Base-by-base conservation (phyloP, 1,140 invertebrate species). In the Ceratina calcarata region DNA sequence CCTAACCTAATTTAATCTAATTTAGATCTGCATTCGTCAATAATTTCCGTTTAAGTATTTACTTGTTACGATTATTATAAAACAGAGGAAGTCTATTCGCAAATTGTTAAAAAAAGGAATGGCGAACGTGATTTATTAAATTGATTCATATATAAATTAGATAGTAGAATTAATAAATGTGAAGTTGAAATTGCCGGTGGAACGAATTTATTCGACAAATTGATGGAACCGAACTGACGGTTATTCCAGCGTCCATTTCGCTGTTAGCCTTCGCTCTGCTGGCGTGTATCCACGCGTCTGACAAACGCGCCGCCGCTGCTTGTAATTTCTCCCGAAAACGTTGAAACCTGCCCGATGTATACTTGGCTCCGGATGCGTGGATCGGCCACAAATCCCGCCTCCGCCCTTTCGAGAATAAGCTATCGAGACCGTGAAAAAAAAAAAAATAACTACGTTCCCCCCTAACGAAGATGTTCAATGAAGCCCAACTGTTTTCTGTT, bases 161-260 rank as follows among this genome's bases (percentile, higher is more conserved):
- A n/a, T n/a, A n/a, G n/a, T n/a, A n/a, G n/a, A n/a, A n/a, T n/a
- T n/a, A n/a, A n/a, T n/a, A n/a, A n/a, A n/a, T n/a, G n/a, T n/a
- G n/a, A 51, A 32, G 67, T 57, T 57, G 67, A 78, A 78, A 78
- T 78, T 70, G 75, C 67, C 67, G 67, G 45, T 37, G 67, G 67
- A 78, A 78, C 75, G 75, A 78, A 78, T 78, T 78, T 78, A 78
- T 70, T 78, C 75, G 67, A 78, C 75, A 78, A 70, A 78, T 70
- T 70, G 75, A 78, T 78, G 75, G 75, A 78, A 78, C 45, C 67
- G 67, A 78, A 78, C 75, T 69, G 45, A 60, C 68, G 75, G 75
- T 78, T 78, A 70, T 70, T 78, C 57, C 45, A 71, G 15, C 67
- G 67, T 70, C 75, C 75, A 78, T 78, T 71, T 78, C 75, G 57